Evolutionary conservation across 2,797 vertebrate species (phyloP).

Genomic region (Diplodus sargus): DNA sequence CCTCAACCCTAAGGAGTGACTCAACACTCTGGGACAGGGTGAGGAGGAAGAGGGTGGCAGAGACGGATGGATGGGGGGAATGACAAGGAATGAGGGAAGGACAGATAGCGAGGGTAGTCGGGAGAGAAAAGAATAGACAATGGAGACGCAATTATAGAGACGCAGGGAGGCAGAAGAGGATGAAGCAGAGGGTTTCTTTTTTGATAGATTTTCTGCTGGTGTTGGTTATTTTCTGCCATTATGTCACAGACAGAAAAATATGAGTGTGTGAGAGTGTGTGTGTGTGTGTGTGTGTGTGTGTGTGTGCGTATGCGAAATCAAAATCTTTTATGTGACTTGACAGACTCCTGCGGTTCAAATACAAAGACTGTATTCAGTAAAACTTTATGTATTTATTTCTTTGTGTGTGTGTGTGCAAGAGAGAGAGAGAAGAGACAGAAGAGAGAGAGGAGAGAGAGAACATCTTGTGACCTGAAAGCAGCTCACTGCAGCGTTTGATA

Average conservation of each 20-base stretch:
- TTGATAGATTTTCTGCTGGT: constrained; percentile 62
- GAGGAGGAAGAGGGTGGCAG: constrained; percentile 60
- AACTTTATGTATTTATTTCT: constrained; percentile 22
- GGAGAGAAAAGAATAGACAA: constrained; percentile 56
- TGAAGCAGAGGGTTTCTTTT: constrained; percentile 44
- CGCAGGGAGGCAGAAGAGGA: constrained; percentile 43
- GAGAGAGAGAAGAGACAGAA: too few species aligned
- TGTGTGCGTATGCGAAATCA: constrained; percentile 24
- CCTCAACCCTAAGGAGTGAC: constrained; percentile 78
- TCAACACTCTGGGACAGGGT: constrained; percentile 75
- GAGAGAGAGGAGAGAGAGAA: not conserved
- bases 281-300: not conserved
- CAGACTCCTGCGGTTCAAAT: constrained; percentile 53
- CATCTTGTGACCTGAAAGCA: constrained; percentile 28
- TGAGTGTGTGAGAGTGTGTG: not conserved
- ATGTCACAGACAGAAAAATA: constrained; percentile 59
- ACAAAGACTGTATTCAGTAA: constrained; percentile 37
- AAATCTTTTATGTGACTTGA: constrained; percentile 54
- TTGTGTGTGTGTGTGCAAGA: constrained; percentile 1
- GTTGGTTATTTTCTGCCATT: constrained; percentile 69
- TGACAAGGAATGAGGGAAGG: constrained; percentile 63
- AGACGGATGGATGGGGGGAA: constrained; percentile 66
- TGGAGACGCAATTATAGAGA: constrained; percentile 61
- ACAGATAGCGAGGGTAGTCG: constrained; percentile 55
- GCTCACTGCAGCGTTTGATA: constrained; percentile 18